phyloP scores from a whole-genome alignment of 35 echinoderm and acorn worm species.

The Apostichopus parvimensis region DNA sequence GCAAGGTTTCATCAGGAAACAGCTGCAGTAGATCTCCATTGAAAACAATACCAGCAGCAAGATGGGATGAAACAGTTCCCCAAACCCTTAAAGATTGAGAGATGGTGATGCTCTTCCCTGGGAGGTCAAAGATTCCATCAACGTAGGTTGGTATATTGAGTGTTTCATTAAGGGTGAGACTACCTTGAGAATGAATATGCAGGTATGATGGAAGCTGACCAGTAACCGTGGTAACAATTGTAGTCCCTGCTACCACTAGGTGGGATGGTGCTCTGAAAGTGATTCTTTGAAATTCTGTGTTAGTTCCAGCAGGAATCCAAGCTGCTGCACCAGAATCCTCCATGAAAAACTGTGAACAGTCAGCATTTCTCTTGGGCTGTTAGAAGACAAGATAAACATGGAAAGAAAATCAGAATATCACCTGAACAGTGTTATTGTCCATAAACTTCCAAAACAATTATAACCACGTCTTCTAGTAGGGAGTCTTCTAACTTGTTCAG shows the following conservation, averaged over 20 bases:
- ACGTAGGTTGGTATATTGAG: conserved; percentile 48
- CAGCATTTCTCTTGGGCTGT: conserved; percentile 16
- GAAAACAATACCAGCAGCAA: conserved; percentile 24
- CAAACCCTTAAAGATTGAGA: conserved; percentile 49
- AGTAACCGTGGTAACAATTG: background rate
- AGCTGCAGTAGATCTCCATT: conserved; percentile 48
- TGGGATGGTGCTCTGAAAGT: conserved; percentile 33
- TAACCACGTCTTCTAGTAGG: background rate
- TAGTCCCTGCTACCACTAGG: conserved; percentile 55
- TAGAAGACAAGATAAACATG: background rate
- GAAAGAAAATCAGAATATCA: too few relatives aligned
- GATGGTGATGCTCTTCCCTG: conserved; percentile 15
- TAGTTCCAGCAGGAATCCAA: conserved; percentile 47
- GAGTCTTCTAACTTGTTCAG: background rate
- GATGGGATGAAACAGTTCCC: conserved; percentile 43
- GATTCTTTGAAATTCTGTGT: conserved; percentile 1
- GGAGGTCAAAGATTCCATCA: conserved; percentile 37
- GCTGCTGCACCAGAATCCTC: conserved; percentile 63
- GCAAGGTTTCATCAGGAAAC: conserved; percentile 41
- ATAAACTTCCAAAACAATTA: too few relatives aligned
- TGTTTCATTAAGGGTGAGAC: background rate
- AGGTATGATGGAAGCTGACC: conserved; percentile 22
- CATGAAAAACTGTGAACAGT: conserved; percentile 50
- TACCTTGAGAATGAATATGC: conserved; percentile 34
- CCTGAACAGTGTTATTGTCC: too few relatives aligned